Percentiles rank a stretch among this genome's conserved stretches.
Evolutionary conservation across 2,797 vertebrate species (phyloP).

Genomic region (Acomys russatus): DNA sequence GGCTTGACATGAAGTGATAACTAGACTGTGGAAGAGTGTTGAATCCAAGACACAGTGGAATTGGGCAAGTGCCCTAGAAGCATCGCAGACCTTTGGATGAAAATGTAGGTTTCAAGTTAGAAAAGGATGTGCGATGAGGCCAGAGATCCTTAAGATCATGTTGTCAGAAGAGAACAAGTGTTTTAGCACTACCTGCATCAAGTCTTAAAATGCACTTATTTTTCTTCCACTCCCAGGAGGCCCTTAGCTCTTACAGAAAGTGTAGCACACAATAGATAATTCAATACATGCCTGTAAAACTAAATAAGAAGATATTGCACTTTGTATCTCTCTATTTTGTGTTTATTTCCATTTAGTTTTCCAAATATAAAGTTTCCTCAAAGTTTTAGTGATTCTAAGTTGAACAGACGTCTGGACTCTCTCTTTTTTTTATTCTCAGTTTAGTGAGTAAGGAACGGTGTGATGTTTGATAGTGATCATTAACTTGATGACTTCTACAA

Average conservation of each 20-base stretch:
- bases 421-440: neutral
- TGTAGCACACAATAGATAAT: neutral
- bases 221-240: neutral
- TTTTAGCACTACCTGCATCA: neutral
- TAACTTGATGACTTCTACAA: neutral
- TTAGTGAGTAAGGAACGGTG: neutral
- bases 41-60: neutral
- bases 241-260: conserved; percentile 19
- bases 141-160: conserved; percentile 8
- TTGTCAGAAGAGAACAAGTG: neutral
- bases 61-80: neutral
- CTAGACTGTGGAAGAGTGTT: neutral
- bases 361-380: conserved; percentile 25
- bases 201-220: conserved; percentile 16
- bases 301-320: neutral
- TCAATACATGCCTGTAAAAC: conserved; percentile 7
- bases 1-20: neutral
- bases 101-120: conserved; percentile 39
- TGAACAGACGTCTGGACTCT: neutral
- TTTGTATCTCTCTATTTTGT: conserved; percentile 18
- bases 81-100: conserved; percentile 6
- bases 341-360: conserved; percentile 64
- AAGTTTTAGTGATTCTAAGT: conserved; percentile 35
- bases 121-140: neutral
- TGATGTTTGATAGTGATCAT: neutral